These are phyloP conservation scores for Heliconius congener DNA, from an alignment of 1,140 invertebrate genomes.

Conservation along the genomic window DNA sequence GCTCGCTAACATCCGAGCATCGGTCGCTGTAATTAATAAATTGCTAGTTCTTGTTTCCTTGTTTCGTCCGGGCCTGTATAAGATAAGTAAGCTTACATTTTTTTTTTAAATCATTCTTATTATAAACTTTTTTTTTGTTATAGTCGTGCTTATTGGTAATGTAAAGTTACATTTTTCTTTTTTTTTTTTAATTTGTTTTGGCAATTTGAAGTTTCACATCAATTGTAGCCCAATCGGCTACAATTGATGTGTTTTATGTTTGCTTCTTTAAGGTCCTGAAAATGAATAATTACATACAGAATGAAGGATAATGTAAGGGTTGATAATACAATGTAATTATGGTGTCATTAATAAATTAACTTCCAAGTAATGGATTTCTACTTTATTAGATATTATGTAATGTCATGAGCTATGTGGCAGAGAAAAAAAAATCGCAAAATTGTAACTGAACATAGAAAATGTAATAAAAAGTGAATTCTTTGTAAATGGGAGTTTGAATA, in stretches of 20 bases:
- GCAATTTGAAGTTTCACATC: conserved; percentile 52
- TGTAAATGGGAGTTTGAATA: conserved; percentile 62
- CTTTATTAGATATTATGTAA: conserved; percentile 77
- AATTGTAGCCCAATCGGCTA: conserved; percentile 65
- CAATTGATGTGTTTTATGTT: conserved; percentile 65
- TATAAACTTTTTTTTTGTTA: conserved; percentile 51
- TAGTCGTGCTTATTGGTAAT: conserved; percentile 47
- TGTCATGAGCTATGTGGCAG: conserved; percentile 70
- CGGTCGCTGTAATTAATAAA: conserved; percentile 50
- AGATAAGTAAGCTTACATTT: conserved; percentile 62
- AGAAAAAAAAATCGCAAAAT: conserved; percentile 78
- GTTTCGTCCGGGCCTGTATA: conserved; percentile 48
- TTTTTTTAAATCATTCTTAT: conserved; percentile 46
- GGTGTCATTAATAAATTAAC: conserved; percentile 76
- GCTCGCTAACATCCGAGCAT: conserved; percentile 44
- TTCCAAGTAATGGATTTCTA: conserved; percentile 76
- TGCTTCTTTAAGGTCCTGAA: conserved; percentile 54
- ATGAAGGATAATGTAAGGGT: conserved; percentile 69
- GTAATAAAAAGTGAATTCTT: conserved; percentile 79
- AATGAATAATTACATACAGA: conserved; percentile 60
- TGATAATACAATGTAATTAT: conserved; percentile 59
- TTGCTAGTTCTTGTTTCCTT: conserved; percentile 54
- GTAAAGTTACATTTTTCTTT: conserved; percentile 52
- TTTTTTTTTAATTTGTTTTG: conserved; percentile 48
- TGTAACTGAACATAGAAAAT: conserved; percentile 78